Conservation (phyloP, 2,888 invertebrate species). For the Ormyrus labotus region DNA sequence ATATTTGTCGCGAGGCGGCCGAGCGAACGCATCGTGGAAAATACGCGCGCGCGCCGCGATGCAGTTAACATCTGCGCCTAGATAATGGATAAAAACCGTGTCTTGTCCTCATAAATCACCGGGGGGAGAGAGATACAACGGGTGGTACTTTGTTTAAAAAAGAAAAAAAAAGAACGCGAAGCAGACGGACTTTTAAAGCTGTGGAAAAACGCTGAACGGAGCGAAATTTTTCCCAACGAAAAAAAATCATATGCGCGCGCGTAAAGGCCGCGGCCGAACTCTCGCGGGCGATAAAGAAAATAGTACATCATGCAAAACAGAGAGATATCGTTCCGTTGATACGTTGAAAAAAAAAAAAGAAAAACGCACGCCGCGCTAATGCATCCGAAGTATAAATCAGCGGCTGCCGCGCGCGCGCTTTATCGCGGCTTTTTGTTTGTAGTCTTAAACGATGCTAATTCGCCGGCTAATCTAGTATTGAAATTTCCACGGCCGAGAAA, state of each 20-base stretch:
- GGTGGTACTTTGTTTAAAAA: slow-evolving; percentile 15
- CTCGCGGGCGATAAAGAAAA: slow-evolving; percentile 7
- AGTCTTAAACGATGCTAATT: background rate
- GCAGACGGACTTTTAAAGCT: slow-evolving; percentile 6
- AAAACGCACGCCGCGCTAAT: background rate
- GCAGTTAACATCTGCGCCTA: slow-evolving; percentile 50
- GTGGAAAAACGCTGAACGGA: background rate
- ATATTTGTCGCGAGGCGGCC: slow-evolving; percentile 43
- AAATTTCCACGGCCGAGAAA: no score
- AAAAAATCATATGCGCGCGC: slow-evolving; percentile 16
- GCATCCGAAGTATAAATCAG: slow-evolving; percentile 26
- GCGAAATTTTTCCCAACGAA: slow-evolving; percentile 25
- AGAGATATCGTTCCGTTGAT: slow-evolving; percentile 16
- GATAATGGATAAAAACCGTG: slow-evolving; percentile 55
- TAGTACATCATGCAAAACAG: slow-evolving; percentile 27
- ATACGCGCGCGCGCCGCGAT: background rate
- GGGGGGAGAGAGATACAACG: background rate
- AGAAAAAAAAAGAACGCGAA: no score
- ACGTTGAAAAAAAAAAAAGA: background rate
- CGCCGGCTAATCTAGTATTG: no score
- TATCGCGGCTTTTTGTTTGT: slow-evolving; percentile 15
- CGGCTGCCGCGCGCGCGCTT: background rate
- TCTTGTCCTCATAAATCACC: slow-evolving; percentile 58
- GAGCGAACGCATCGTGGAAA: background rate
- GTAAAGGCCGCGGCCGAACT: background rate